These are phyloP conservation scores for Enhydra lutris DNA, from an alignment of 2,113 vertebrate species.

Conservation along the genomic window DNA sequence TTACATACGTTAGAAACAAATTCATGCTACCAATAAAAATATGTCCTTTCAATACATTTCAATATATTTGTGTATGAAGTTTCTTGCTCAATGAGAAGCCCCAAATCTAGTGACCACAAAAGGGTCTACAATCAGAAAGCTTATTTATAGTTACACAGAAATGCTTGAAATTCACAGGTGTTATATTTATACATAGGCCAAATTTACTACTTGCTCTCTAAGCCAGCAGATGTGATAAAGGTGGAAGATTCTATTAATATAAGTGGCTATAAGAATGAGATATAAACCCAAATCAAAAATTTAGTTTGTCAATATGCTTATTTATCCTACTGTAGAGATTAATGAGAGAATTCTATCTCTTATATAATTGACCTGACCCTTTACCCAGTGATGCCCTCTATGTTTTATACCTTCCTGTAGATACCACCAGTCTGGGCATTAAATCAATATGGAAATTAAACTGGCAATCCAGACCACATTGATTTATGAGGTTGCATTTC, in stretches of 20 bases:
- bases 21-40: background rate
- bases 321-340: background rate
- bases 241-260: background rate
- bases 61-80: background rate
- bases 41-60: background rate
- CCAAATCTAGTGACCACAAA: background rate
- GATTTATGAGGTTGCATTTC: constrained; percentile 75
- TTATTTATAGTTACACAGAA: background rate
- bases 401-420: constrained; percentile 27
- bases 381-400: background rate
- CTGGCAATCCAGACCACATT: constrained; percentile 72
- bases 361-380: background rate
- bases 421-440: constrained; percentile 57
- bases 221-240: background rate
- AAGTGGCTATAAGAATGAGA: background rate
- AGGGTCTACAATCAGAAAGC: background rate
- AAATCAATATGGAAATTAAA: constrained; percentile 80
- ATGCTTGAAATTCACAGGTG: background rate
- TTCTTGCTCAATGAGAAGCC: background rate
- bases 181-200: background rate
- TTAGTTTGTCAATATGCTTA: background rate
- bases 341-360: background rate
- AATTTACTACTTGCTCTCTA: background rate
- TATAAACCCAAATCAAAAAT: background rate
- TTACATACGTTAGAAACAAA: background rate